Percentiles rank a stretch among this genome's conserved stretches.
Conservation (phyloP, 1,140 invertebrate species). For the Doryteuthis pealeii region DNA sequence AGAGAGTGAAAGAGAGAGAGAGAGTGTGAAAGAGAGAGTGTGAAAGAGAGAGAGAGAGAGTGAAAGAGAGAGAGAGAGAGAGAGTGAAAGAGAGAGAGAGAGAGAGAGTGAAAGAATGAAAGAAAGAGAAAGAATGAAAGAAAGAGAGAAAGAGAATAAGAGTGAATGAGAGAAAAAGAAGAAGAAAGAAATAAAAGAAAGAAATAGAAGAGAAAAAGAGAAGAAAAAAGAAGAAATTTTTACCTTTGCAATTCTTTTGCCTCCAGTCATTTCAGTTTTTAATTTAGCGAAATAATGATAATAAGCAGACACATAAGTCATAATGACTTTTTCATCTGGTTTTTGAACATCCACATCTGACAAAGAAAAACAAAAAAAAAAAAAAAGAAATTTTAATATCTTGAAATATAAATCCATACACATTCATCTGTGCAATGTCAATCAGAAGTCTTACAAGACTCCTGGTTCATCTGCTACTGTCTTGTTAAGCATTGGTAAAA, state of each 20-base stretch:
- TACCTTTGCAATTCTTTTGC: slow-evolving; percentile 95
- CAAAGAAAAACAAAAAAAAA: slow-evolving; percentile 24
- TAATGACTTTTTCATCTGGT: slow-evolving; percentile 97
- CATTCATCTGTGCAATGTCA: background rate
- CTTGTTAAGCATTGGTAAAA: background rate
- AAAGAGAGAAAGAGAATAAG: background rate
- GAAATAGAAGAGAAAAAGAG: background rate
- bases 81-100: background rate
- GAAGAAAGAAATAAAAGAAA: background rate
- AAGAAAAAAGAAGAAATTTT: slow-evolving; percentile 38
- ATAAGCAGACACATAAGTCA: slow-evolving; percentile 99
- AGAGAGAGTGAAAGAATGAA: background rate
- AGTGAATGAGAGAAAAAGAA: background rate
- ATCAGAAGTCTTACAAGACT: background rate
- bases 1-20: too few species aligned
- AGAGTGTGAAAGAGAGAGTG: too few species aligned
- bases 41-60: too few species aligned
- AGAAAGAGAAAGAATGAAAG: background rate
- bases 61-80: too few species aligned
- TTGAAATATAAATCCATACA: background rate
- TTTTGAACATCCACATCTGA: slow-evolving; percentile 91
- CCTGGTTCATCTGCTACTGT: background rate
- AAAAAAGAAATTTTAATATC: too few species aligned
- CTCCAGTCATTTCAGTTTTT: slow-evolving; percentile 98
- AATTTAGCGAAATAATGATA: slow-evolving; percentile 99